Percentiles rank a stretch among this genome's conserved stretches.
Conservation (phyloP, 2,888 invertebrate genomes). For the Coelogynopora nodosa region DNA sequence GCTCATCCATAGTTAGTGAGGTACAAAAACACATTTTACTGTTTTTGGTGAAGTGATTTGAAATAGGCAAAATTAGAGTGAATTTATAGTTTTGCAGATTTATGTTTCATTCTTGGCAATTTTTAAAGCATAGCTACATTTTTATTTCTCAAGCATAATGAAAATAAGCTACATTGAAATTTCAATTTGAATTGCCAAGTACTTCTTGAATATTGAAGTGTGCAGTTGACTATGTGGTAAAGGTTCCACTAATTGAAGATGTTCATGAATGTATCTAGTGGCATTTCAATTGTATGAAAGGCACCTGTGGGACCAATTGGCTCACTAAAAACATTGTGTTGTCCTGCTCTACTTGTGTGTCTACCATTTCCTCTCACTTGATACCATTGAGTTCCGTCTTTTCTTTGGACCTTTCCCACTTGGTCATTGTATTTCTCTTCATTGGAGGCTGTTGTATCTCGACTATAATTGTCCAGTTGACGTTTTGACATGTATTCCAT, state of each 20-base stretch:
- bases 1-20: background rate
- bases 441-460: background rate
- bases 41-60: background rate
- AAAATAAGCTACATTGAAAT: background rate
- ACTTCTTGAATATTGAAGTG: background rate
- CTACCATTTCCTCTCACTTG: background rate
- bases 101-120: background rate
- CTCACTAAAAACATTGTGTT: background rate
- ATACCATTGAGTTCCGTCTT: background rate
- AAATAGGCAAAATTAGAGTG: background rate
- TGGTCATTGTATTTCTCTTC: background rate
- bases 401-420: background rate
- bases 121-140: background rate
- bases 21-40: background rate
- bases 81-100: background rate
- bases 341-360: background rate
- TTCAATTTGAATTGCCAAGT: background rate
- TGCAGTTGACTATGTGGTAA: background rate
- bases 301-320: background rate
- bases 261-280: background rate
- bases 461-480: too few relatives aligned
- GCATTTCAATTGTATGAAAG: background rate
- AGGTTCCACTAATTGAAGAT: background rate
- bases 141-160: background rate
- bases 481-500: too few relatives aligned